Conservation (phyloP, 2,888 invertebrate species). For the Liposcelis brunnea region DNA sequence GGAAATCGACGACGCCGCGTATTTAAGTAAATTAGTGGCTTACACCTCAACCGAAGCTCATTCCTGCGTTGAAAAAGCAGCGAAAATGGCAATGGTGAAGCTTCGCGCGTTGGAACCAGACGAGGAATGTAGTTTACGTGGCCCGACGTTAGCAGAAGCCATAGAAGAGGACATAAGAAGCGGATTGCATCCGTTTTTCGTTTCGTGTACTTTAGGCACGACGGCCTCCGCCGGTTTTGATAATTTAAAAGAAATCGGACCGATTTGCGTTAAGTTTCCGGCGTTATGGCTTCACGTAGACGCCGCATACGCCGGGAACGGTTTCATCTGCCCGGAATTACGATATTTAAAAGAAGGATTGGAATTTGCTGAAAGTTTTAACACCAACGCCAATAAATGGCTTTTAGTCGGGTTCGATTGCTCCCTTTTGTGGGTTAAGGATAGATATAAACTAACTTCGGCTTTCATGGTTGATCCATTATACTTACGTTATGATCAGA, state of each 20-base stretch:
- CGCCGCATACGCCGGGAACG: conserved; percentile 92
- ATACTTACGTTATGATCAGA: conserved; percentile 92
- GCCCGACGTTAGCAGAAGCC: conserved; percentile 64
- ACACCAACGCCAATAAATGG: conserved; percentile 96
- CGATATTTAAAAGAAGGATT: conserved; percentile 54
- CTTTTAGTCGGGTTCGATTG: conserved; percentile 94
- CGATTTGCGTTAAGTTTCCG: conserved; percentile 61
- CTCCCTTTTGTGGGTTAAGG: conserved; percentile 91
- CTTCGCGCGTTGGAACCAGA: conserved; percentile 77
- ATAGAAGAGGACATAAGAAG: conserved; percentile 87
- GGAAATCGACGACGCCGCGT: conserved; percentile 57
- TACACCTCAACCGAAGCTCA: conserved; percentile 83
- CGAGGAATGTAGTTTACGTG: conserved; percentile 60
- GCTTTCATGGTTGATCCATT: conserved; percentile 96
- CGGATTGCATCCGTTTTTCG: conserved; percentile 92
- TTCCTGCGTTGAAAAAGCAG: conserved; percentile 83
- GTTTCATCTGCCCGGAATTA: conserved; percentile 93
- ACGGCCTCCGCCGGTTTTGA: conserved; percentile 96
- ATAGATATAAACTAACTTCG: conserved; percentile 74
- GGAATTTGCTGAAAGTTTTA: conserved; percentile 92
- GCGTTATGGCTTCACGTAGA: conserved; percentile 79
- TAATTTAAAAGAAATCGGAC: conserved; percentile 76
- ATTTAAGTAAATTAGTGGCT: conserved; percentile 84
- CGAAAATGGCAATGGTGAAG: conserved; percentile 87
- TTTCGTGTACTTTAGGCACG: conserved; percentile 89